phyloP scores from a whole-genome alignment of 2,113 vertebrate species.

The Poicephalus meyeri region DNA sequence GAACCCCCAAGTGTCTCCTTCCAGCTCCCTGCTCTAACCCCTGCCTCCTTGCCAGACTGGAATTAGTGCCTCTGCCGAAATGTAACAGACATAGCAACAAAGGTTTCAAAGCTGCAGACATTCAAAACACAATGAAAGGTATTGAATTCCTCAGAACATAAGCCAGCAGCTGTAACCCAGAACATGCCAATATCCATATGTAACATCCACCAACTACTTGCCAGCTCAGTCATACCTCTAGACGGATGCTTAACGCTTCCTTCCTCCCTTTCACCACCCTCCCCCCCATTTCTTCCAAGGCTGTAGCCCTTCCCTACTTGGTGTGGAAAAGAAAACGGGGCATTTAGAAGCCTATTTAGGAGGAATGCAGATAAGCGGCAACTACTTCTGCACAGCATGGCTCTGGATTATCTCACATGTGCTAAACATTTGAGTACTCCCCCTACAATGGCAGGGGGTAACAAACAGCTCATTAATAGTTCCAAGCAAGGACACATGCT shows the following conservation, averaged over 20 bases:
- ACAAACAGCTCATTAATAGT: constrained; percentile 56
- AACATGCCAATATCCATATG: background rate
- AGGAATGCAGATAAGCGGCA: constrained; percentile 65
- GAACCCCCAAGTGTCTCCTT: background rate
- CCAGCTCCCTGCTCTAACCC: background rate
- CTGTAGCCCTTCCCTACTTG: constrained; percentile 60
- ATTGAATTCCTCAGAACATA: background rate
- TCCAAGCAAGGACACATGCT: background rate
- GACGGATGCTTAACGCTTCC: background rate
- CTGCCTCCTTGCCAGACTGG: background rate
- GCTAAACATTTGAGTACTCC: background rate
- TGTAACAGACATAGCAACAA: background rate
- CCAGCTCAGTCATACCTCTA: background rate
- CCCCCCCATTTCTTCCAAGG: background rate
- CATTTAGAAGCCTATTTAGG: constrained; percentile 33
- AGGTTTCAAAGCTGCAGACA: background rate
- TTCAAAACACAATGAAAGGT: background rate
- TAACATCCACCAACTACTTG: background rate
- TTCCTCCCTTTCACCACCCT: background rate
- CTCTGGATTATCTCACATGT: constrained; percentile 62
- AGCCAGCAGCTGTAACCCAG: background rate
- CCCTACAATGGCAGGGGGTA: background rate
- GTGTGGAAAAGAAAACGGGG: constrained; percentile 46
- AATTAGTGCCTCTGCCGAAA: background rate
- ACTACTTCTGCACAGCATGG: constrained; percentile 18